Percentiles rank a stretch among this genome's conserved stretches.
These are phyloP conservation scores for Nothura maculosa DNA, from an alignment of 2,797 vertebrate species.

Conservation along the genomic window DNA sequence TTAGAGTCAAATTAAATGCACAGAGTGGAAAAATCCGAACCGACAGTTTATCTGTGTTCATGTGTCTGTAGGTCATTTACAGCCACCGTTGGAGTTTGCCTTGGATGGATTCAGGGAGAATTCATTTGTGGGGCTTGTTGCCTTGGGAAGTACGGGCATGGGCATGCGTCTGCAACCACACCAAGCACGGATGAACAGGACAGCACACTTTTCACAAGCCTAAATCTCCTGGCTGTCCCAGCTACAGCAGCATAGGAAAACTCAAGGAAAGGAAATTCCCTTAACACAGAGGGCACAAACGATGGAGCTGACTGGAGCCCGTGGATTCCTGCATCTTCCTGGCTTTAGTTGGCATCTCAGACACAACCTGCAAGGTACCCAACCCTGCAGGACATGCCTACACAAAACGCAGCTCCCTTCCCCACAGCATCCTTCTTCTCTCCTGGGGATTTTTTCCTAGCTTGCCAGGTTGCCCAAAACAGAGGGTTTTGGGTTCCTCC, in stretches of 20 bases:
- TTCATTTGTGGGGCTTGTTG: fast-evolving
- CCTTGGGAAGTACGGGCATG: fast-evolving
- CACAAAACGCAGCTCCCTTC: fast-evolving
- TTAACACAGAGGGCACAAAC: neutral
- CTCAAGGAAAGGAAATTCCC: neutral
- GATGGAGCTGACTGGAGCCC: neutral
- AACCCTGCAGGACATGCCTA: neutral
- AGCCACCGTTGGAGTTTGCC: neutral
- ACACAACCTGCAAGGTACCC: neutral
- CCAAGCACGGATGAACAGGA: neutral
- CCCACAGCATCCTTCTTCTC: neutral
- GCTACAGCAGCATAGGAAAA: neutral
- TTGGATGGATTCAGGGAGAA: neutral
- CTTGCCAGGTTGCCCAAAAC: neutral
- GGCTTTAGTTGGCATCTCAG: neutral
- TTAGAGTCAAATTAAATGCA: constrained; percentile 45
- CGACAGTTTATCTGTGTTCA: neutral
- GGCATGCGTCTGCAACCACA: neutral
- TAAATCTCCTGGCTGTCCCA: fast-evolving
- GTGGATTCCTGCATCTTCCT: neutral
- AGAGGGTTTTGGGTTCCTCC: constrained; percentile 40
- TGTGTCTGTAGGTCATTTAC: neutral
- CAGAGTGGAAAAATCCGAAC: constrained; percentile 14
- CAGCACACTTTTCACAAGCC: neutral
- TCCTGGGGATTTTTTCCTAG: neutral